Evolutionary conservation across 2,113 vertebrate species (phyloP).

Genomic region (Melospiza melodia): DNA sequence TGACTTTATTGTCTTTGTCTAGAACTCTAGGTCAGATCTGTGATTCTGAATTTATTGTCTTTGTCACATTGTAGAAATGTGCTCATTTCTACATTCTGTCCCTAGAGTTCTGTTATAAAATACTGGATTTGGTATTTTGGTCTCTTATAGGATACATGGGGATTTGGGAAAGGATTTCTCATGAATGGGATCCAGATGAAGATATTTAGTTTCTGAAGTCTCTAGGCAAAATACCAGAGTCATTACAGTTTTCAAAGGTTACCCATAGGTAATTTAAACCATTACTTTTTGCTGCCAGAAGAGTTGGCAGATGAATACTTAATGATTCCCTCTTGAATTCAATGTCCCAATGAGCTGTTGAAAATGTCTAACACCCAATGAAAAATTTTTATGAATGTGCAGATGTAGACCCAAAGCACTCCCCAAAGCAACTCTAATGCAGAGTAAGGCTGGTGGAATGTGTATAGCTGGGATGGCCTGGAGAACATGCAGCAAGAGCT

Average conservation of each 20-base stretch:
- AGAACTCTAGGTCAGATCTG: background rate
- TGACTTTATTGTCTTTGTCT: background rate
- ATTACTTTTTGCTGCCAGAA: background rate
- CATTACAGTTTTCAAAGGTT: background rate
- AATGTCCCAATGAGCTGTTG: background rate
- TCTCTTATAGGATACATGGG: background rate
- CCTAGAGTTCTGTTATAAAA: background rate
- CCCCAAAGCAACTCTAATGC: background rate
- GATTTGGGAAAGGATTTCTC: background rate
- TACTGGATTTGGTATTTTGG: background rate
- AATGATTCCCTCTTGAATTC: background rate
- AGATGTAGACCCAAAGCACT: background rate
- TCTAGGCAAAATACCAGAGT: slow-evolving; percentile 21
- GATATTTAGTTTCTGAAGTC: background rate
- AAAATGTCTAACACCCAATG: background rate
- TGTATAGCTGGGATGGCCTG: background rate
- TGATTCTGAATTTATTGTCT: background rate
- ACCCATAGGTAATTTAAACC: background rate
- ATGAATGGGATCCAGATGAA: background rate
- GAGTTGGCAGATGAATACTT: background rate
- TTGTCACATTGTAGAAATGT: background rate
- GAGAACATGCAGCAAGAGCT: background rate
- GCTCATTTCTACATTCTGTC: background rate
- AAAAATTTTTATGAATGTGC: background rate
- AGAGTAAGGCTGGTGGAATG: background rate